Evolutionary conservation across 2,888 invertebrate genomes (phyloP), one percentile per base, ranked within the genome.

Genomic region (Omphaloscelis lunosa): DNA sequence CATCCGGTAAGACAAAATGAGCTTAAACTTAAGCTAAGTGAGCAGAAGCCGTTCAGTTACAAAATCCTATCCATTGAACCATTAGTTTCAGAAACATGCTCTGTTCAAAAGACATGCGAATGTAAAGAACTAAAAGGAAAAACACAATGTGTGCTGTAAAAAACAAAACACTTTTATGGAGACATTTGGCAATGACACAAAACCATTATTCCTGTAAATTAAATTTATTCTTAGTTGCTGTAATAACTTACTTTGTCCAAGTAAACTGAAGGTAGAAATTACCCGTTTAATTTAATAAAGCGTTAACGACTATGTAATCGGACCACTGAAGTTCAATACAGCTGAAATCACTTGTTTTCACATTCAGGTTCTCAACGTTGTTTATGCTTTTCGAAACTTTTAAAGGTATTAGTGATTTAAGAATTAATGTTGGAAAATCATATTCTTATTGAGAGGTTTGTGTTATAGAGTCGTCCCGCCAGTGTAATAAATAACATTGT

Each of bases 1-100:
- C 27, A 62, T 73, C 45, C 62, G 71, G 45, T 53, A 27, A 67
- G 59, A 62, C 34, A 72, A 63, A 79, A 71, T 70, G 20, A 69
- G 61, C 59, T 82, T 65, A 61, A 68, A 72, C 41, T 41, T 56
- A 11, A 58, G n/a, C 23, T 48, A 39, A 23, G 45, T 70, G 6
- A 59, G 17, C 6, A 8, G 9, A 51, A 56, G 29, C 48, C 23
- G 34, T 62, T 62, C 56, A 45, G 58, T 73, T 58, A 45, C 23
- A 29, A 63, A 9, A 27, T 17, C 23, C 20, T n/a, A 48, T n/a
- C 0, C n/a, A n/a, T 39, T 17, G n/a, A 56, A 58, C 12, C 34
- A 59, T 41, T 15, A n/a, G n/a, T 41, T 48, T 8, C 39, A 20
- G 15, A 11, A 58, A 59, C 7, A 53, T 48, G 58, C n/a, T 41